Conservation (phyloP, 2,888 invertebrate species). For the Ferrisia virgata region DNA sequence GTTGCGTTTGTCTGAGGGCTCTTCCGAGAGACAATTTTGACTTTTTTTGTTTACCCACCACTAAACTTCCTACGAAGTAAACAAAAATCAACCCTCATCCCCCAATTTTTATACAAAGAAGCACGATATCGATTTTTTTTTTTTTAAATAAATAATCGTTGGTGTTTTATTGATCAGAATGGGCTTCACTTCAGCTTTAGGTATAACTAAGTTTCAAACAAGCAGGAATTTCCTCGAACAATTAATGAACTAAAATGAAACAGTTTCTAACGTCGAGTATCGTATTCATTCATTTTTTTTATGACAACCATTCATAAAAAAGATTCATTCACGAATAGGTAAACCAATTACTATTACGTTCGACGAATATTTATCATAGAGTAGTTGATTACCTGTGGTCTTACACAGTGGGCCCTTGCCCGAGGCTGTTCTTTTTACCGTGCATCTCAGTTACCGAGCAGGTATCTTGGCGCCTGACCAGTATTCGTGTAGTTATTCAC, state of each 20-base stretch:
- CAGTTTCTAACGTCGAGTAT: not conserved
- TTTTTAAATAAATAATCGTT: not conserved
- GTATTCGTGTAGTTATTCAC: conserved; percentile 34
- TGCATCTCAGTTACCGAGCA: not conserved
- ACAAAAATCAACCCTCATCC: too few relatives aligned
- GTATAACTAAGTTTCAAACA: not conserved
- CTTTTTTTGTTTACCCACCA: too few relatives aligned
- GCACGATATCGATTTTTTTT: not conserved
- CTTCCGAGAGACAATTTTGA: too few relatives aligned
- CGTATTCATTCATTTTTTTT: conserved; percentile 28
- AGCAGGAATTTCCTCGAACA: not conserved
- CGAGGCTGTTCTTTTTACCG: conserved; percentile 18
- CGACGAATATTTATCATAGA: conserved; percentile 37
- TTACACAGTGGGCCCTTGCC: conserved; percentile 32
- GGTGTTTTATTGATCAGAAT: not conserved
- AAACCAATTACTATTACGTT: conserved; percentile 41
- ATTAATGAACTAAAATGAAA: not conserved
- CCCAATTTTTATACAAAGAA: not conserved
- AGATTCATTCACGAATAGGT: conserved; percentile 33
- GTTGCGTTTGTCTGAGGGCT: too few relatives aligned
- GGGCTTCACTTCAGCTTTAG: not conserved
- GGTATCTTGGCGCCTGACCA: conserved; percentile 38
- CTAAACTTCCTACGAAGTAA: too few relatives aligned
- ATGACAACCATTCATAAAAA: conserved; percentile 33
- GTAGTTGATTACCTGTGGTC: conserved; percentile 34